Evolutionary conservation across 2,888 invertebrate genomes (phyloP).

Genomic region (Eilema caniola): DNA sequence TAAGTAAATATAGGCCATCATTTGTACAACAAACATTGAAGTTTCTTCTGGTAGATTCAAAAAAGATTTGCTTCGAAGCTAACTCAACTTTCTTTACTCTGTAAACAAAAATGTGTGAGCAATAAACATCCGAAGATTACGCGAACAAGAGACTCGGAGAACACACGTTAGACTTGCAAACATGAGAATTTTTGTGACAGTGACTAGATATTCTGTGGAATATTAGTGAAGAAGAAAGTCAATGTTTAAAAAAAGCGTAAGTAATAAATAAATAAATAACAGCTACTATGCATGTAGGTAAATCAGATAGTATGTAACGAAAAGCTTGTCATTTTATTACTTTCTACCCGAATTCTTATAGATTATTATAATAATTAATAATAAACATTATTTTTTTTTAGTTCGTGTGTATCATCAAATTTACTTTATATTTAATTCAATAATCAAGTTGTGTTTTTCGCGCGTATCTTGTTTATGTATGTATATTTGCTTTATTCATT

Average conservation of each 20-base stretch:
- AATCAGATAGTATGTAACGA: too few species aligned
- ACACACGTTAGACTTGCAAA: conserved; percentile 23
- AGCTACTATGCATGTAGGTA: too few species aligned
- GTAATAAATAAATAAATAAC: too few species aligned
- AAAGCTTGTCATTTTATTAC: too few species aligned
- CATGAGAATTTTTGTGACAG: conserved; percentile 5
- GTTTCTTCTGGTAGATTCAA: conserved; percentile 11
- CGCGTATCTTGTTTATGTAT: too few species aligned
- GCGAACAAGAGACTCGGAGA: conserved; percentile 17
- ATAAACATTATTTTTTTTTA: too few species aligned
- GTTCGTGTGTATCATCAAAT: too few species aligned
- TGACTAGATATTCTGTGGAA: conserved; percentile 21
- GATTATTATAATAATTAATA: too few species aligned
- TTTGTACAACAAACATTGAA: conserved; percentile 2
- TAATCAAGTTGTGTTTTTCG: too few species aligned
- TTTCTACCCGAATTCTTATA: too few species aligned
- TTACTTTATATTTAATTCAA: too few species aligned
- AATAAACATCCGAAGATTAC: conserved; percentile 22
- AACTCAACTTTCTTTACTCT: conserved; percentile 11
- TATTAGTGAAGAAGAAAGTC: conserved; percentile 9
- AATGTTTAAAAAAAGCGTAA: background rate
- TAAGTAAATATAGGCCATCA: background rate
- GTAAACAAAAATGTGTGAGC: conserved; percentile 23
- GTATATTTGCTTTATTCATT: too few species aligned
- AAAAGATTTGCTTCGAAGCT: conserved; percentile 21